Evolutionary conservation across 1,140 invertebrate species (phyloP), one percentile per base, ranked within the genome.

Genomic region (Ylistrum balloti): DNA sequence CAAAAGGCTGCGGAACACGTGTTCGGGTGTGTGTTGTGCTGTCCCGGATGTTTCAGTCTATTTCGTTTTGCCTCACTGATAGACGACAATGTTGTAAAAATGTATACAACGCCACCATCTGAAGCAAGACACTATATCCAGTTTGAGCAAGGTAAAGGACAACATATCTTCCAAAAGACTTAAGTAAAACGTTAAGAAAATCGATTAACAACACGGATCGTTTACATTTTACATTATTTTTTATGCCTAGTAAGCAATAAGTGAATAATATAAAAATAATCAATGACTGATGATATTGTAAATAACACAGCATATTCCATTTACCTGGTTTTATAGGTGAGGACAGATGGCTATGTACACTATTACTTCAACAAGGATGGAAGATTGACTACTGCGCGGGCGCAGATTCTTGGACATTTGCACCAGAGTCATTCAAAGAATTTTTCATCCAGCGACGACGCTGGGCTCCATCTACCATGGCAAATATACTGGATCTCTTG

Each of bases 1-100:
- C 99, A 99, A 97, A 99, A 99, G 96, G 99, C 99, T 28, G 99
- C 99, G 0, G 99, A 99, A 96, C 99, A 99, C 95, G 99, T 99
- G 33, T 92, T 95, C 88, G 95, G 95, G 0, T 95, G 95, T 91
- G 95, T 95, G 0, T 90, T 95, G 38, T 96, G 96, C 86, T 95
- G 94, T 85, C 95, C 95, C 0, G 95, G 95, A 38, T 95, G 95
- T 86, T 96, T 96, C 90, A 94, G 93, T 87, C 90, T 96, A 34
- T 95, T 96, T 89, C 89, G 95, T 17, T 95, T 92, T 0, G 94
- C 95, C 13, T 94, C 95, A 0, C 88, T 96, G 0, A 95, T 96
- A 93, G 95, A 96, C 88, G 95, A 96, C 90, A 95, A 96, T 91
- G 95, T 96, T 0, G 90, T 96, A 85, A 94, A 94, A 86, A 94